These are phyloP conservation scores for Avahi laniger DNA, from an alignment of 2,797 vertebrate genomes.

Conservation along the genomic window DNA sequence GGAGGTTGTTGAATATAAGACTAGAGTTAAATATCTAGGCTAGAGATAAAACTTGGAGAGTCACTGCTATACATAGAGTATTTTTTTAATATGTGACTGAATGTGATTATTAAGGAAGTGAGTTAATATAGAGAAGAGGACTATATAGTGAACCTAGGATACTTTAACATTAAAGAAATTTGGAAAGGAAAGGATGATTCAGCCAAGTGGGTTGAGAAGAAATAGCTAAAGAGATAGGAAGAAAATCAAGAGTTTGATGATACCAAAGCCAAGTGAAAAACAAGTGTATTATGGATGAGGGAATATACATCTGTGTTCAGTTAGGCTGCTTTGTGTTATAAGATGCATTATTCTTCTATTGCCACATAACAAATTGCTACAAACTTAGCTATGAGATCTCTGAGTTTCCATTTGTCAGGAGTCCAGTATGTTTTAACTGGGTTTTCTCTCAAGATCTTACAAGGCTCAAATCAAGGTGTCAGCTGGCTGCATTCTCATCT, in stretches of 20 bases:
- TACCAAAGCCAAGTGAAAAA: background rate
- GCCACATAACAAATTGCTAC: background rate
- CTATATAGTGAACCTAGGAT: background rate
- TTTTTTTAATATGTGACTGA: background rate
- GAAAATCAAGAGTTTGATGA: background rate
- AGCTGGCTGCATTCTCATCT: background rate
- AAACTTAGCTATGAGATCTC: background rate
- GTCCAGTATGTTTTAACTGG: background rate
- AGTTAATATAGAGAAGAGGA: background rate
- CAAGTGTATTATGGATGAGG: background rate
- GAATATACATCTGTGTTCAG: background rate
- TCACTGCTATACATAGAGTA: background rate
- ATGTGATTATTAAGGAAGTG: background rate
- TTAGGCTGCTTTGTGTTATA: background rate
- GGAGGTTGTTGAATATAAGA: background rate
- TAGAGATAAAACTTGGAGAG: background rate
- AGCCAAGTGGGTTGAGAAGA: background rate
- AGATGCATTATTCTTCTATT: background rate
- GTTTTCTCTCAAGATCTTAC: background rate
- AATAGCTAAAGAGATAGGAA: background rate
- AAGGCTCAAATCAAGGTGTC: background rate
- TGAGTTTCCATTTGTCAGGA: background rate
- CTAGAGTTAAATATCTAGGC: background rate
- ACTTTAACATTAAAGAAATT: background rate
- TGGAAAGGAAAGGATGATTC: background rate